Percentiles rank a stretch among this genome's conserved stretches.
Conservation (phyloP, 2,888 invertebrate species). For the Agriopis aurantiaria region DNA sequence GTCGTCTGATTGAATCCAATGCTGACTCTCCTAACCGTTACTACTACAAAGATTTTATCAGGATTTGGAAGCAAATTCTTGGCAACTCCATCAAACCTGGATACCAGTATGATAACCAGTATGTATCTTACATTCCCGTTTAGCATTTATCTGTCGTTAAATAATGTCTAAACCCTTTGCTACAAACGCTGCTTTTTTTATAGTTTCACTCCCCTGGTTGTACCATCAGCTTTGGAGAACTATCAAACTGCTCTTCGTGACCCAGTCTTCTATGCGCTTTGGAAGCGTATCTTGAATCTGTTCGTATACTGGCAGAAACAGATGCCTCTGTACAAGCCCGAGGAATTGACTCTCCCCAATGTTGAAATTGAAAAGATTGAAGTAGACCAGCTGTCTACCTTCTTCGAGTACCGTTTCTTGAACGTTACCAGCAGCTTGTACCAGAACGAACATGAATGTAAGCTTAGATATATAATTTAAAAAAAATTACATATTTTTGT, state of each 20-base stretch:
- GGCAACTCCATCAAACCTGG: slow-evolving; percentile 75
- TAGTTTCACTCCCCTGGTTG: slow-evolving; percentile 72
- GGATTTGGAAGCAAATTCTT: slow-evolving; percentile 86
- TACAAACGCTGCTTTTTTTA: slow-evolving; percentile 36
- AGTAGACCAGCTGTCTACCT: slow-evolving; percentile 89
- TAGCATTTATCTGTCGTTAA: not conserved
- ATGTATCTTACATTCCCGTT: slow-evolving; percentile 37
- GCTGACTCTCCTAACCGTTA: slow-evolving; percentile 87
- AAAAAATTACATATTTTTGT: not conserved
- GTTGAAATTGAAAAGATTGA: slow-evolving; percentile 88
- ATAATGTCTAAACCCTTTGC: not conserved
- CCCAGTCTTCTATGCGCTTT: slow-evolving; percentile 89
- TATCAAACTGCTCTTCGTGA: slow-evolving; percentile 89
- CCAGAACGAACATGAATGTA: slow-evolving; percentile 55
- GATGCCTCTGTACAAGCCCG: slow-evolving; percentile 87
- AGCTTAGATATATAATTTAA: not conserved
- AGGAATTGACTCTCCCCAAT: slow-evolving; percentile 87
- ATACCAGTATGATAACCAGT: slow-evolving; percentile 56
- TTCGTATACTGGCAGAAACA: slow-evolving; percentile 87
- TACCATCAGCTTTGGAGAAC: slow-evolving; percentile 88
- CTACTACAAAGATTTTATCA: slow-evolving; percentile 87
- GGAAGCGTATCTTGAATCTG: slow-evolving; percentile 86
- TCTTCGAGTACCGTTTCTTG: slow-evolving; percentile 88
- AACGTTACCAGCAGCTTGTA: slow-evolving; percentile 79
- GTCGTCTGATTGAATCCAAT: slow-evolving; percentile 88